phyloP scores from a whole-genome alignment of 2,113 vertebrate genomes.

The Egretta garzetta region DNA sequence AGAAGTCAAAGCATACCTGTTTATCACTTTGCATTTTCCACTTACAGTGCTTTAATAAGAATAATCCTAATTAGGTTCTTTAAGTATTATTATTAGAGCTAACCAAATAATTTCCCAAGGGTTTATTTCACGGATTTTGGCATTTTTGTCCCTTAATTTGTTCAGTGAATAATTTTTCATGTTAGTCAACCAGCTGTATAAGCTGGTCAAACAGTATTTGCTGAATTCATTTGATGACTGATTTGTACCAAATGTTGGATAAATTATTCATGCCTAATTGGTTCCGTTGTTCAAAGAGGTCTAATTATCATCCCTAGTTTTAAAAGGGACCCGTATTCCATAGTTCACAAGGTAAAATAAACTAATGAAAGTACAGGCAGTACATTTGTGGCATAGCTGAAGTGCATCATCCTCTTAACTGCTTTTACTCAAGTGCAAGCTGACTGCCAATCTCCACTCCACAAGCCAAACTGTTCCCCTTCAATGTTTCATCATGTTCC shows the following conservation, averaged over 20 bases:
- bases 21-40: not conserved
- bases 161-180: conserved; percentile 1
- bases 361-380: not conserved
- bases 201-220: conserved; percentile 33
- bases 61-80: not conserved
- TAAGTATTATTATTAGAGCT: conserved; percentile 1
- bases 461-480: not conserved
- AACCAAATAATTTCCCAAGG: conserved; percentile 5
- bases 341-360: not conserved
- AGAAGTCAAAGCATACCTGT: not conserved
- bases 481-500: not conserved
- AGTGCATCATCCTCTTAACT: not conserved
- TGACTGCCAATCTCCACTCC: not conserved
- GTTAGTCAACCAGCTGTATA: conserved; percentile 9
- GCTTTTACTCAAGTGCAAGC: not conserved
- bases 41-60: not conserved
- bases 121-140: conserved; percentile 2
- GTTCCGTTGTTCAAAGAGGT: not conserved
- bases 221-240: not conserved
- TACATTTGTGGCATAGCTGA: not conserved
- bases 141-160: conserved; percentile 3
- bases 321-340: not conserved
- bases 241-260: conserved; percentile 15
- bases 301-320: not conserved
- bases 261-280: conserved; percentile 40